Conservation (phyloP, 2,888 invertebrate genomes). For the Andricus curvator region DNA sequence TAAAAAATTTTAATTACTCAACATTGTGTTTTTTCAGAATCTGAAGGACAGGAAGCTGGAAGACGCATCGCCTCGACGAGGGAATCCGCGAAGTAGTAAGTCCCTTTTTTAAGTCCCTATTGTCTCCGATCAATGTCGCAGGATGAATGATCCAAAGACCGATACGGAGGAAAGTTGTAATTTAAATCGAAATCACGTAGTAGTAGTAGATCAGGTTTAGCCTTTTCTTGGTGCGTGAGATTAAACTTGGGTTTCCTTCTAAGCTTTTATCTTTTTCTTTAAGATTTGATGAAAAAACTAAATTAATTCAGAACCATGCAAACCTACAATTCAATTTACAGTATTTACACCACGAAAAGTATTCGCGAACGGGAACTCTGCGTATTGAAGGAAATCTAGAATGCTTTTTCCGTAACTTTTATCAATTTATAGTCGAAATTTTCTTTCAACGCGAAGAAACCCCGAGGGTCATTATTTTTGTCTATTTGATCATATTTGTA, state of each 20-base stretch:
- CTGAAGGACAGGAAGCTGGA: neutral
- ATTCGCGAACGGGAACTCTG: neutral
- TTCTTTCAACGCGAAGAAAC: neutral
- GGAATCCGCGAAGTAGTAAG: neutral
- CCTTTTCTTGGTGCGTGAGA: neutral
- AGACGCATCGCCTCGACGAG: neutral
- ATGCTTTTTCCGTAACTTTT: neutral
- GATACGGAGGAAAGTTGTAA: conserved; percentile 1
- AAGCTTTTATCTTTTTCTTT: neutral
- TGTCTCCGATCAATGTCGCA: neutral
- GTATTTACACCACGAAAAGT: neutral
- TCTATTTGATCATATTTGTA: neutral
- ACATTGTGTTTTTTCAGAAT: neutral
- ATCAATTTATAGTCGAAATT: neutral
- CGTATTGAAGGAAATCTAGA: neutral
- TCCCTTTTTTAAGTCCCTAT: neutral
- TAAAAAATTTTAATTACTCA: neutral
- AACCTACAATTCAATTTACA: neutral
- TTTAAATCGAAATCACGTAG: neutral
- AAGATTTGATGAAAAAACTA: neutral
- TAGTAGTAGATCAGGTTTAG: neutral
- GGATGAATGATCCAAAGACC: neutral
- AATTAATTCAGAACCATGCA: neutral
- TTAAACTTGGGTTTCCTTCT: neutral
- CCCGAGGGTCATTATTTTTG: neutral